Conservation (phyloP, 2,888 invertebrate genomes). For the Allophyes oxyacanthae region DNA sequence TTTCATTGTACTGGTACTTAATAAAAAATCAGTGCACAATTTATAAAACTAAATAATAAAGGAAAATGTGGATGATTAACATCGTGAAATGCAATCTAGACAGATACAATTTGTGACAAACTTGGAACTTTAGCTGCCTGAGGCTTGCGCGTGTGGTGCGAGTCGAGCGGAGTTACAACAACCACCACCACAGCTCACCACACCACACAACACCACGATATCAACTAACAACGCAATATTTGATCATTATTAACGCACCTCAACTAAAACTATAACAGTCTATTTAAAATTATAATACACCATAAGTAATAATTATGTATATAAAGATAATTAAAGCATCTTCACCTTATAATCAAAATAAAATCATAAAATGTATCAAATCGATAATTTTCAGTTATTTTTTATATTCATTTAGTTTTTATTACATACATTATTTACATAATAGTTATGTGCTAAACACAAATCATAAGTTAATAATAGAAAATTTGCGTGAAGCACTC, state of each 20-base stretch:
- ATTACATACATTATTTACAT: slow-evolving; percentile 85
- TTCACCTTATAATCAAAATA: slow-evolving; percentile 88
- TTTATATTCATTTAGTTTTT: slow-evolving; percentile 75
- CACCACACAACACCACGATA: too few species aligned
- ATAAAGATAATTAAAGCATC: slow-evolving; percentile 89
- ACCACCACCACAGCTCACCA: slow-evolving; percentile 22
- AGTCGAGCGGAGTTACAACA: slow-evolving; percentile 39
- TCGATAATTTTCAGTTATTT: slow-evolving; percentile 77
- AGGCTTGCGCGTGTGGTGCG: slow-evolving; percentile 29
- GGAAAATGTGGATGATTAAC: slow-evolving; percentile 68
- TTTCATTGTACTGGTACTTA: slow-evolving; percentile 78
- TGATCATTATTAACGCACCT: slow-evolving; percentile 75
- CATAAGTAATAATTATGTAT: slow-evolving; percentile 84
- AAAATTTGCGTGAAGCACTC: slow-evolving; percentile 77
- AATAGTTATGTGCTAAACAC: slow-evolving; percentile 73
- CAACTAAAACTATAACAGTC: slow-evolving; percentile 89
- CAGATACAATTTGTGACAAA: slow-evolving; percentile 74
- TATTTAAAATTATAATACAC: slow-evolving; percentile 88
- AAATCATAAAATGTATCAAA: slow-evolving; percentile 84
- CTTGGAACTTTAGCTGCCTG: slow-evolving; percentile 61
- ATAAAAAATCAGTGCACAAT: slow-evolving; percentile 82
- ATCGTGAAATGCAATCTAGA: slow-evolving; percentile 70
- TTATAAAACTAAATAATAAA: slow-evolving; percentile 76
- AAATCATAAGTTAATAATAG: slow-evolving; percentile 83
- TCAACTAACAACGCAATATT: slow-evolving; percentile 62